A percentile compares a stretch with the other conserved stretches of the same genome.
These are phyloP conservation scores for Paracyclopina nana DNA, from an alignment of 1,140 invertebrate species.

Conservation along the genomic window DNA sequence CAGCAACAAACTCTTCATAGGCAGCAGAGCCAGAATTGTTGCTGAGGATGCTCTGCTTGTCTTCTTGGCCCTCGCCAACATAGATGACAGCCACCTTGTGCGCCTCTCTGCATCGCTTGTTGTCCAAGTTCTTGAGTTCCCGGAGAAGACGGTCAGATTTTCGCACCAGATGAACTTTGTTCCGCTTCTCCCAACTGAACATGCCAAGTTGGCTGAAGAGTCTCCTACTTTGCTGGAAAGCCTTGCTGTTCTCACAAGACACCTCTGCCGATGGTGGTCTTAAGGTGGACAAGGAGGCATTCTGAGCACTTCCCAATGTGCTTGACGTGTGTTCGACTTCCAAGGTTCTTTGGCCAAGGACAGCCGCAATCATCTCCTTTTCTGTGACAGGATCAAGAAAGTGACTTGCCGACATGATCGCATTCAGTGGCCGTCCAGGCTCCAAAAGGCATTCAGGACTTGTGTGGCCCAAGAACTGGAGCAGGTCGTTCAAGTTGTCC, in stretches of 20 bases:
- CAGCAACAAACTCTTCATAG: constrained; percentile 84
- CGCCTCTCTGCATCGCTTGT: constrained; percentile 52
- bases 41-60: constrained; percentile 69
- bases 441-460: constrained; percentile 67
- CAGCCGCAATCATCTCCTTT: constrained; percentile 58
- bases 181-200: constrained; percentile 65
- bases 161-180: constrained; percentile 60
- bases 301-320: constrained; percentile 22
- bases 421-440: constrained; percentile 42
- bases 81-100: constrained; percentile 99
- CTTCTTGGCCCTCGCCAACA: constrained; percentile 87
- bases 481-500: constrained; percentile 75
- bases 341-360: constrained; percentile 55
- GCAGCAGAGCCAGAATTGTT: constrained; percentile 64
- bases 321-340: constrained; percentile 21
- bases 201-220: constrained; percentile 75
- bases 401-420: constrained; percentile 24
- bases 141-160: constrained; percentile 74
- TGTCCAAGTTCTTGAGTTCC: constrained; percentile 78
- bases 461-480: constrained; percentile 73
- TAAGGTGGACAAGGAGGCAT: constrained; percentile 27
- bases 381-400: constrained; percentile 30
- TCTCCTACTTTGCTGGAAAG: constrained; percentile 63
- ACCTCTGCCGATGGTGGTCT: no score
- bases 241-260: constrained; percentile 31